Conservation (phyloP, 2,888 invertebrate species). For the Catocala fraxini region DNA sequence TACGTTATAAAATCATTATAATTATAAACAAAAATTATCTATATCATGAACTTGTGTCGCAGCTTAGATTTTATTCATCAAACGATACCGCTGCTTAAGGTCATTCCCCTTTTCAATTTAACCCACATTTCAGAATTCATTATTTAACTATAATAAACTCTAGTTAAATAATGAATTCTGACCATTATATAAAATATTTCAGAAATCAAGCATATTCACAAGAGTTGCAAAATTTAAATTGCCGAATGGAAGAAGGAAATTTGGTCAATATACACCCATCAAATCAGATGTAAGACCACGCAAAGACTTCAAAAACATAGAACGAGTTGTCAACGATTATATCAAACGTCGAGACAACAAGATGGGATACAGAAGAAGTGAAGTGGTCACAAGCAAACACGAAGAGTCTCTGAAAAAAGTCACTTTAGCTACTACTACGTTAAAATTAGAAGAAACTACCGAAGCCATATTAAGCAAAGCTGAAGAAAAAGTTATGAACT, state of each 20-base stretch:
- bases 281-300: constrained; percentile 62
- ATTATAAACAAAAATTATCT: no score
- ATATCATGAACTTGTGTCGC: no score
- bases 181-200: constrained; percentile 28
- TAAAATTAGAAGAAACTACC: constrained; percentile 23
- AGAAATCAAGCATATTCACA: constrained; percentile 60
- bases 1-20: no score
- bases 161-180: no score
- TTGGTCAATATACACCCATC: constrained; percentile 16
- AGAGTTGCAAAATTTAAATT: constrained; percentile 53
- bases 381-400: background rate
- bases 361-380: constrained; percentile 9
- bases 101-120: no score
- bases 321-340: constrained; percentile 63
- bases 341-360: constrained; percentile 42
- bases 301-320: constrained; percentile 64
- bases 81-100: no score
- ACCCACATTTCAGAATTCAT: no score
- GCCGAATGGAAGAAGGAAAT: constrained; percentile 32
- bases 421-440: constrained; percentile 9
- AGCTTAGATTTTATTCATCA: no score
- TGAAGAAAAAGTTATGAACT: constrained; percentile 53
- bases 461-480: constrained; percentile 48
- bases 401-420: constrained; percentile 6
- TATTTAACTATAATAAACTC: no score